These are phyloP conservation scores for Parthenolecanium corni DNA, from an alignment of 2,888 invertebrate species.

Conservation along the genomic window DNA sequence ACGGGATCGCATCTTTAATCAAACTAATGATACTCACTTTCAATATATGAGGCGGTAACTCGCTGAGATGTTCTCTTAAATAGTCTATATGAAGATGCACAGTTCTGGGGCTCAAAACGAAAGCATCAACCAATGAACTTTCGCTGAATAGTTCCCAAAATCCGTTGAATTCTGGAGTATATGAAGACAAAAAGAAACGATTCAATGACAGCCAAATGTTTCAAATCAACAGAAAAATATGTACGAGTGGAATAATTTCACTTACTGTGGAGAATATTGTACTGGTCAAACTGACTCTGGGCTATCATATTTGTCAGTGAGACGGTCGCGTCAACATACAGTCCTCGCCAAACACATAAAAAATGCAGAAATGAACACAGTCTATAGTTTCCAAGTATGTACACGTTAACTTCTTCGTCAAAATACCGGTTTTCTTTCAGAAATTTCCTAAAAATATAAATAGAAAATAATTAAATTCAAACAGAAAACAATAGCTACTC, in stretches of 20 bases:
- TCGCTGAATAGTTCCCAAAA: constrained; percentile 45
- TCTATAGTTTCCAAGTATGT: constrained; percentile 50
- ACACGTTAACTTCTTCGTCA: constrained; percentile 51
- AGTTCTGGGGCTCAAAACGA: constrained; percentile 42
- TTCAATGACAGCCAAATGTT: not conserved
- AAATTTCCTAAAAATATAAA: constrained; percentile 28
- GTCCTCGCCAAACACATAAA: constrained; percentile 44
- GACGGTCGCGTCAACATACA: constrained; percentile 47
- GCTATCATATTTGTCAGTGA: constrained; percentile 45
- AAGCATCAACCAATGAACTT: constrained; percentile 39
- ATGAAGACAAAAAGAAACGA: not conserved
- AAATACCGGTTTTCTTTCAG: constrained; percentile 48
- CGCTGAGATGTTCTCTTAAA: constrained; percentile 43
- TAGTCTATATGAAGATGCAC: constrained; percentile 42
- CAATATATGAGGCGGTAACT: constrained; percentile 45
- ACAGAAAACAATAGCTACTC: not conserved
- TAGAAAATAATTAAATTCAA: constrained; percentile 1
- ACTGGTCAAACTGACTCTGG: constrained; percentile 30
- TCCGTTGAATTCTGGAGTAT: constrained; percentile 37
- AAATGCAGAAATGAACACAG: constrained; percentile 49
- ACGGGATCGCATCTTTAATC: not conserved
- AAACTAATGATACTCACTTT: constrained; percentile 40
- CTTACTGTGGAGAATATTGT: constrained; percentile 31
- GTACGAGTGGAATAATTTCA: not conserved
- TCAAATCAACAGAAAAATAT: not conserved